Base-by-base conservation (phyloP, 2,888 invertebrate species). In the Bembecia ichneumoniformis region DNA sequence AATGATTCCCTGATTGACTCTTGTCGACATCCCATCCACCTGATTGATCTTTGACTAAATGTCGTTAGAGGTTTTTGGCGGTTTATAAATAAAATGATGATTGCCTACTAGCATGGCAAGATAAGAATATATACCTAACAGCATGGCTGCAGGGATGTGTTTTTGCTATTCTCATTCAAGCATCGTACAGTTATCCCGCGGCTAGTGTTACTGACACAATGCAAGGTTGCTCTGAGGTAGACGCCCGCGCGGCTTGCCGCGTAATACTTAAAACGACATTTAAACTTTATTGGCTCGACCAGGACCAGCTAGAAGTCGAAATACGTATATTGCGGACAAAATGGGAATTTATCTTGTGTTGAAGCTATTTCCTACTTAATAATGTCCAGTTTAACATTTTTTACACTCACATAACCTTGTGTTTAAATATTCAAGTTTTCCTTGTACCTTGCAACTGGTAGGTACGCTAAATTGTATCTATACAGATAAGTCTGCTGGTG, bases 201-300 rank as follows among this genome's bases (percentile, higher is more conserved):
- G 63, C 66, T 67, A 70, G 74, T 78, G 82, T 75, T 77, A 81
- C 77, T 82, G 82, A 81, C 82, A 80, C 80, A 80, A 74, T 71
- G 76, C 83, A 84, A 84, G 82, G 82, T 73, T 79, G 66, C 65
- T 56, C 55, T 62, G 74, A 75, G 82, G 80, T 82, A 63, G 79
- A 80, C 69, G 81, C 68, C 81, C 82, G 75, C 68, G 59, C 66
- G 64, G 70, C 66, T 68, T 62, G 60, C 68, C 58, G 63, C 66
- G 60, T 60, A 68, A 62, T 69, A 71, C 71, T 75, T 66, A 66
- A 71, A 77, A 74, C 69, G 72, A 71, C 68, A 74, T 74, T 71
- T 70, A 71, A 65, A 64, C 64, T 68, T 66, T 68, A 73, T 71
- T 67, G 60, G 63, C 55, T 62, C 60, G 57, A 67, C 65, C 66